These are phyloP conservation scores for Aquatica leii DNA, from an alignment of 2,888 invertebrate species.

Conservation along the genomic window DNA sequence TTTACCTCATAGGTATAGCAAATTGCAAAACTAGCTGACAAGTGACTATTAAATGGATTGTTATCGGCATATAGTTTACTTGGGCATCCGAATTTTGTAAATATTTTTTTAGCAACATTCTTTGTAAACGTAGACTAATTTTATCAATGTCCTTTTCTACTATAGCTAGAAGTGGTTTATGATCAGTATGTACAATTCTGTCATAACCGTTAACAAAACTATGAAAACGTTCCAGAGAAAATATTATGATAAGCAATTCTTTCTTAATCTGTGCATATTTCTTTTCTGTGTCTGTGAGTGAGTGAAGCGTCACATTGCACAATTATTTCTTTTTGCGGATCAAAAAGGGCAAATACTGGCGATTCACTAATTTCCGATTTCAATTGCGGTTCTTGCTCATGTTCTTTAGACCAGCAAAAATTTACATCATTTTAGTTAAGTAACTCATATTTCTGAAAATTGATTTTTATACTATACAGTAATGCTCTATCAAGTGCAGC, in stretches of 20 bases:
- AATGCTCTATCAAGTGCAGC: conserved; percentile 30
- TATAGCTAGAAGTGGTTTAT: conserved; percentile 38
- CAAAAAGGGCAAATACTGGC: conserved; percentile 28
- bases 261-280: conserved; percentile 19
- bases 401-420: conserved; percentile 15
- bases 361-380: conserved; percentile 31
- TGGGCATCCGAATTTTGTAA: conserved; percentile 20
- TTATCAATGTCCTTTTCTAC: conserved; percentile 17
- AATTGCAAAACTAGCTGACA: conserved; percentile 1
- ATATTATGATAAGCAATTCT: too few species aligned
- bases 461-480: conserved; percentile 39
- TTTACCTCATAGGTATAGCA: conserved; percentile 14
- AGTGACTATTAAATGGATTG: conserved; percentile 6
- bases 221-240: conserved; percentile 11
- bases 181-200: conserved; percentile 37
- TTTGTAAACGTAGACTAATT: conserved; percentile 22
- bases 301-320: conserved; percentile 40
- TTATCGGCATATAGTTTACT: not conserved
- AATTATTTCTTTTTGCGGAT: conserved; percentile 24
- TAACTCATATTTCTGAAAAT: conserved; percentile 23
- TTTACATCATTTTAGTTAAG: conserved; percentile 16
- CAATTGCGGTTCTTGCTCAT: conserved; percentile 31
- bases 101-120: conserved; percentile 26
- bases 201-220: conserved; percentile 29
- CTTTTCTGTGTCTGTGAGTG: conserved; percentile 16